Conservation (phyloP, 2,888 invertebrate species). For the Apantesis nais region DNA sequence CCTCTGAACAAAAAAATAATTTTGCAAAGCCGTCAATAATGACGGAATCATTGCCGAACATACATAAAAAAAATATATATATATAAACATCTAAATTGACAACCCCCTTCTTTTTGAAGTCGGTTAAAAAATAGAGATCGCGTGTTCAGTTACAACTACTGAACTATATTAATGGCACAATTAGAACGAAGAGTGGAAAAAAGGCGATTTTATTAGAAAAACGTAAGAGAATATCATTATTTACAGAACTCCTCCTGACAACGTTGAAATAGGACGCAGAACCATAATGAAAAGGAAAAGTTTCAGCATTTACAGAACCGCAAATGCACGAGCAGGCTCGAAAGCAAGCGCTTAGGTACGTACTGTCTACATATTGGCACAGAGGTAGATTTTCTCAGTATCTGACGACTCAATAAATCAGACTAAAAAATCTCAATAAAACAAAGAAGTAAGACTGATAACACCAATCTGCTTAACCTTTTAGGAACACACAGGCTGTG, state of each 20-base stretch:
- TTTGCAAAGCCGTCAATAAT: too few species aligned
- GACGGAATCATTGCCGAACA: too few species aligned
- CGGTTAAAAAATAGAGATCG: too few species aligned
- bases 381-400: background rate
- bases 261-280: background rate
- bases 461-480: background rate
- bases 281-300: background rate
- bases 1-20: too few species aligned
- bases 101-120: too few species aligned
- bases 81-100: too few species aligned
- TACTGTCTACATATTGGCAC: background rate
- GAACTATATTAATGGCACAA: too few species aligned
- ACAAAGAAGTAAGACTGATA: background rate
- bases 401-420: background rate
- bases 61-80: too few species aligned
- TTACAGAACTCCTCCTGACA: too few species aligned
- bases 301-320: background rate
- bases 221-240: too few species aligned
- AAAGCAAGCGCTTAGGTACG: background rate
- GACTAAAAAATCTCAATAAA: background rate
- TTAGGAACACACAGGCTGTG: background rate
- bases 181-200: too few species aligned
- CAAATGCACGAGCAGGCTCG: background rate
- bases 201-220: too few species aligned
- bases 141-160: conserved; percentile 12